Base-by-base conservation (phyloP, 1,140 invertebrate genomes). In the Ylistrum balloti region DNA sequence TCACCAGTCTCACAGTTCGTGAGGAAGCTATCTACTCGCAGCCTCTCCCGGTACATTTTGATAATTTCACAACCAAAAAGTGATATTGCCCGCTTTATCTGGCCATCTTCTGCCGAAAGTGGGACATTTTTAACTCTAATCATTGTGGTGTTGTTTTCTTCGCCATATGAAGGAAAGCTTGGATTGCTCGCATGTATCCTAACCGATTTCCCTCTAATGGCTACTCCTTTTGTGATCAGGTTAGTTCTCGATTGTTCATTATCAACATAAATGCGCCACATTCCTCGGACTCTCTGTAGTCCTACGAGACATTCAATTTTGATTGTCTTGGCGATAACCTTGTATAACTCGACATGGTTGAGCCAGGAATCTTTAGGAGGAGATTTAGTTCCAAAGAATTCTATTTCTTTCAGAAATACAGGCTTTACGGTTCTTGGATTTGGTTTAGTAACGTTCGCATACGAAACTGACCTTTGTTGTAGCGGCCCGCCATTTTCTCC, bases 181-280 rank as follows among this genome's bases (percentile, higher is more conserved):
- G n/a, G n/a, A n/a, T n/a, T 89, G 85, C 20, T 89, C 7, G 38
- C 10, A 41, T 86, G 86, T 32, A 89, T 20, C 22, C 33, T 28
- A 10, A 89, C n/a, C 10, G 74, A 38, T 41, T 89, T 89, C 17
- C 35, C 7, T 0, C 88, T 86, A 28, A 89, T 86, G 38, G 41
- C 85, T 15, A 89, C 9, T 28, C 85, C 85, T 86, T 86, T 34
- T 15, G 22, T 28, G 20, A 89, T 28, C 0, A 89, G 20, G n/a
- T 28, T 41, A 28, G n/a, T n/a, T 35, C 41, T 45, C 10, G 33
- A 28, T 28, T 32, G 1, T 33, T 89, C 74, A 35, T 89, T 85
- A 33, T 89, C 88, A n/a, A 45, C 22, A 89, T 89, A 89, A 9
- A 89, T 85, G 20, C 88, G 28, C 88, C 88, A 89, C 20, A 89